Base-by-base conservation (phyloP, 2,888 invertebrate genomes). In the Tubiluchus corallicola region DNA sequence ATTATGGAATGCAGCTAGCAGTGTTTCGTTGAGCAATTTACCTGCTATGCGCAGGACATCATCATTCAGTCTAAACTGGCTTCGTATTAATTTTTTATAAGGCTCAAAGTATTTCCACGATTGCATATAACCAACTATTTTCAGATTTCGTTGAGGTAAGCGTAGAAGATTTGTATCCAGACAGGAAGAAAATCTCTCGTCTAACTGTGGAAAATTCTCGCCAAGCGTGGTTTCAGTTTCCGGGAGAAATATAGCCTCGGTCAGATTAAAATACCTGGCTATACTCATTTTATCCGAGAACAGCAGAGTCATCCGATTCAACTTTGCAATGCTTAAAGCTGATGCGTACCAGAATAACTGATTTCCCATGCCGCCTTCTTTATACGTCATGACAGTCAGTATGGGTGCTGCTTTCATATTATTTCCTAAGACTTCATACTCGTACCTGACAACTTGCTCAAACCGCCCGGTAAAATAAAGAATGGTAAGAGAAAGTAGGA, bases 311-410 rank as follows among this genome's bases (percentile, higher is more conserved):
- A 29, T 29, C 9, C n/a, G 29, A n/a, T 29, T 29, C 9, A 9
- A n/a, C n/a, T 9, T 9, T 9, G 29, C 29, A 9, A 29, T 29
- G 9, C 9, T n/a, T 9, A 29, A n/a, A n/a, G 9, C 29, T 9
- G 29, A 29, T n/a, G 29, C 29, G 29, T 29, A 29, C 29, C 29
- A 29, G 29, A 29, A 29, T n/a, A 29, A n/a, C 29, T 29, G 9
- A n/a, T 29, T 29, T n/a, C 29, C 29, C 9, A 29, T 29, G 29
- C 29, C 29, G 29, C 29, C 29, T n/a, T n/a, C n/a, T n/a, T n/a
- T n/a, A n/a, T n/a, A n/a, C n/a, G n/a, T n/a, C n/a, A n/a, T n/a
- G n/a, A n/a, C n/a, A n/a, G n/a, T n/a, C n/a, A n/a, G n/a, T n/a
- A n/a, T n/a, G n/a, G n/a, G n/a, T n/a, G n/a, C n/a, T n/a, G n/a